Percentiles rank a stretch among this genome's conserved stretches.
Conservation (phyloP, 2,113 vertebrate species). For the Dendropsophus ebraccatus region DNA sequence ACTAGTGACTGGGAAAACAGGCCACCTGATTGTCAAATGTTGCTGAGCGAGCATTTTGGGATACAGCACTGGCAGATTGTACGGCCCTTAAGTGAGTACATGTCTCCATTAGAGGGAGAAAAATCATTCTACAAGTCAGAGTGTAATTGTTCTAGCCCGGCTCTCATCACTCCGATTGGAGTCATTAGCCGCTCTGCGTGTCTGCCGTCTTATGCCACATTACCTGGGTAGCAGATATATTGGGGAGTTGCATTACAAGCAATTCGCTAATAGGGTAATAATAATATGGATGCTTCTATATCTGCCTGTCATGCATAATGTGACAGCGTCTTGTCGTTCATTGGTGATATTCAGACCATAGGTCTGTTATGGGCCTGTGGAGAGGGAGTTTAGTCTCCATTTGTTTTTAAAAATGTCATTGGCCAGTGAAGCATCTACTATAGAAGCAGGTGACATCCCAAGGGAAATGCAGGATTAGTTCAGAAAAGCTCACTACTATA, state of each 20-base stretch:
- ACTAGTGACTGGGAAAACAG: not conserved
- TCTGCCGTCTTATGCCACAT: not conserved
- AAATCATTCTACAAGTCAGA: constrained; percentile 41
- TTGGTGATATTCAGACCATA: too few relatives aligned
- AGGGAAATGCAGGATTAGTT: too few relatives aligned
- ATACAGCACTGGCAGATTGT: constrained; percentile 23
- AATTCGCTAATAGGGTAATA: not conserved
- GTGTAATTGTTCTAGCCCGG: constrained; percentile 26
- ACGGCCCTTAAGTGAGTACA: constrained; percentile 39
- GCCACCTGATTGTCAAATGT: constrained; percentile 18
- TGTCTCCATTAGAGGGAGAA: constrained; percentile 56
- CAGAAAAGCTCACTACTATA: too few relatives aligned
- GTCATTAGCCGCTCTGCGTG: constrained; percentile 1
- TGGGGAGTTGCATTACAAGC: not conserved
- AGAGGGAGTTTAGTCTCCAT: too few relatives aligned
- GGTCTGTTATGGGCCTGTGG: too few relatives aligned
- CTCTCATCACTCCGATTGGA: not conserved
- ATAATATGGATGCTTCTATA: not conserved
- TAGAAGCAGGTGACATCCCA: too few relatives aligned
- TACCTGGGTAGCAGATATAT: not conserved
- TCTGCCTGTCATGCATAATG: too few relatives aligned
- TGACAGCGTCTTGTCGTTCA: too few relatives aligned
- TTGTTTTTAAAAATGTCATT: too few relatives aligned
- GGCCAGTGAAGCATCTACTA: too few relatives aligned
- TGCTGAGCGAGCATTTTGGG: constrained; percentile 40